A percentile compares a stretch with the other conserved stretches of the same genome.
Conservation (phyloP, 1,140 invertebrate genomes). For the Drosophila tristis region DNA sequence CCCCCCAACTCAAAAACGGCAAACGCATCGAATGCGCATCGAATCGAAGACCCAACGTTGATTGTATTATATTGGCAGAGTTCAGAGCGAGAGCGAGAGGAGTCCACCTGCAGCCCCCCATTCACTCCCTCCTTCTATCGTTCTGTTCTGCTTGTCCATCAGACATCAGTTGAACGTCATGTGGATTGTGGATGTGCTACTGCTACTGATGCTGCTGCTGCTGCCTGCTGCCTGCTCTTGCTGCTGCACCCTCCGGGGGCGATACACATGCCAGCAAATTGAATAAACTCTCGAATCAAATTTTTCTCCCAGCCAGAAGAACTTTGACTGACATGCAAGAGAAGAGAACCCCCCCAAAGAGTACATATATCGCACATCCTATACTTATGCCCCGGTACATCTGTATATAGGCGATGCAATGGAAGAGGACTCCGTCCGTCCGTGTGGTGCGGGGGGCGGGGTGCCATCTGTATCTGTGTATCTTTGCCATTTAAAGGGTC, state of each 20-base stretch:
- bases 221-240: too few relatives aligned
- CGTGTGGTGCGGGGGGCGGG: too few relatives aligned
- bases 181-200: conserved; percentile 16
- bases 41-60: conserved; percentile 70
- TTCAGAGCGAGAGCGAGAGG: conserved; percentile 8
- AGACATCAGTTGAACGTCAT: conserved; percentile 57
- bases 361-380: too few relatives aligned
- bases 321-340: conserved; percentile 56
- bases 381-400: neutral
- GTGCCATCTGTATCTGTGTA: conserved; percentile 34
- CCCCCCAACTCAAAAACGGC: conserved; percentile 53
- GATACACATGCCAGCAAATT: conserved; percentile 68
- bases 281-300: conserved; percentile 81
- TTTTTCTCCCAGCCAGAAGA: conserved; percentile 65
- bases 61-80: conserved; percentile 77
- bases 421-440: too few relatives aligned
- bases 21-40: conserved; percentile 79
- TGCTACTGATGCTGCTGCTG: neutral
- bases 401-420: conserved; percentile 12
- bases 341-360: too few relatives aligned
- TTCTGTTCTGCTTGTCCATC: conserved; percentile 37
- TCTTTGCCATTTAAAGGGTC: conserved; percentile 76
- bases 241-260: too few relatives aligned
- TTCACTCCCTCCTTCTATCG: conserved; percentile 12
- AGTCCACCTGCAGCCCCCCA: neutral